These are phyloP conservation scores for Zapus hudsonius DNA, from an alignment of 2,113 vertebrate species.

Conservation along the genomic window DNA sequence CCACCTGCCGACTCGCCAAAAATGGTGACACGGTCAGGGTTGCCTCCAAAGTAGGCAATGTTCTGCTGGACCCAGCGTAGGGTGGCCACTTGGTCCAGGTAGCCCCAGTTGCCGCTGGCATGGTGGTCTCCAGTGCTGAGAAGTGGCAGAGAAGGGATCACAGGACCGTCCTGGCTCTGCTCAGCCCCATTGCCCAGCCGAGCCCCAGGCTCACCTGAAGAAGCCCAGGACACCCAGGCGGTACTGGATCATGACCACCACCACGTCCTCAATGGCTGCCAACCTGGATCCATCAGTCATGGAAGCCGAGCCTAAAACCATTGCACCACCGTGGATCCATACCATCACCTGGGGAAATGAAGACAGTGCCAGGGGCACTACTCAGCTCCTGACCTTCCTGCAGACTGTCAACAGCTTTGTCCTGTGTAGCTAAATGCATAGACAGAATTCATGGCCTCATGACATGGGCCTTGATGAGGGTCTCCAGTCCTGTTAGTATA, in stretches of 20 bases:
- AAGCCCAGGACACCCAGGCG: conserved; percentile 68
- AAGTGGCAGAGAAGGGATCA: background rate
- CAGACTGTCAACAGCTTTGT: too few relatives aligned
- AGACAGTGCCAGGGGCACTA: background rate
- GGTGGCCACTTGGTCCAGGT: conserved; percentile 88
- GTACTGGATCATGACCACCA: conserved; percentile 71
- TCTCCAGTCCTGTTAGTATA: too few relatives aligned
- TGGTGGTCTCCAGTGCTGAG: conserved; percentile 87
- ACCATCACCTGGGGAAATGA: conserved; percentile 68
- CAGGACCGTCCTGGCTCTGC: background rate
- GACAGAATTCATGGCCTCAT: too few relatives aligned
- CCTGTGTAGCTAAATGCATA: too few relatives aligned
- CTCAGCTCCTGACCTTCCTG: too few relatives aligned
- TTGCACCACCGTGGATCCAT: conserved; percentile 64
- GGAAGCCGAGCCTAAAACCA: conserved; percentile 41
- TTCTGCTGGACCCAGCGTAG: conserved; percentile 88
- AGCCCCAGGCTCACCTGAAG: conserved; percentile 70
- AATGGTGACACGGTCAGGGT: conserved; percentile 87
- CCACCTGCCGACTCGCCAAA: conserved; percentile 88
- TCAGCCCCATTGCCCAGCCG: background rate
- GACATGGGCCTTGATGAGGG: too few relatives aligned
- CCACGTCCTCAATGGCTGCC: background rate
- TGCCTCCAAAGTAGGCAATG: conserved; percentile 88
- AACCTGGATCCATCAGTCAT: background rate
- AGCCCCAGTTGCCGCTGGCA: conserved; percentile 87